Percentiles rank a stretch among this genome's conserved stretches.
phyloP scores from a whole-genome alignment of 2,113 vertebrate species.

The Elanus axillaris region DNA sequence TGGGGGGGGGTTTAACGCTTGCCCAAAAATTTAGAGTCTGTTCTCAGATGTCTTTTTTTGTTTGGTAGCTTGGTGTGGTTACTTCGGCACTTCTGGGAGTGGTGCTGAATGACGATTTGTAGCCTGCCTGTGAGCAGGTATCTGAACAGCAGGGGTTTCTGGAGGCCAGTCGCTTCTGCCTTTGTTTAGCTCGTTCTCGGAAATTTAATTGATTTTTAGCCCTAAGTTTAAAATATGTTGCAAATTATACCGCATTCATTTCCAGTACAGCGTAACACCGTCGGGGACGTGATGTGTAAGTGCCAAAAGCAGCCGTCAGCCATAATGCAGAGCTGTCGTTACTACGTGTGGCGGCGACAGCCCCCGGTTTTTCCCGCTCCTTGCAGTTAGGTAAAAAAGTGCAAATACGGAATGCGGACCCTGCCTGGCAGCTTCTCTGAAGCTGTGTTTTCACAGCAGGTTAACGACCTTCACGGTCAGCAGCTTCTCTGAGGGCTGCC shows the following conservation, averaged over 20 bases:
- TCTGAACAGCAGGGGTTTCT: background rate
- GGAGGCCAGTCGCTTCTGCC: background rate
- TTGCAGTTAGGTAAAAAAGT: background rate
- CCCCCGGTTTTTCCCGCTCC: background rate
- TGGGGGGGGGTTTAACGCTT: background rate
- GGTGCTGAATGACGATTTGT: background rate
- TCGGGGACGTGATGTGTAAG: fast-evolving
- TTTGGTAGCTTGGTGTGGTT: background rate
- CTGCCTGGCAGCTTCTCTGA: background rate
- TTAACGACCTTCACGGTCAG: fast-evolving
- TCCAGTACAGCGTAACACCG: background rate
- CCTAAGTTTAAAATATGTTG: background rate
- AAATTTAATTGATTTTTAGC: background rate
- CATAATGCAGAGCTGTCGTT: fast-evolving
- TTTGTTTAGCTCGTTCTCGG: background rate
- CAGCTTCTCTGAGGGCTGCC: background rate
- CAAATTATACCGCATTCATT: background rate
- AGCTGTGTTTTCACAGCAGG: background rate
- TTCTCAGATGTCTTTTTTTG: no score
- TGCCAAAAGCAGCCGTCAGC: background rate
- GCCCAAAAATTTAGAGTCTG: background rate
- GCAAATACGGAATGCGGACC: background rate
- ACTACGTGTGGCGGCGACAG: background rate
- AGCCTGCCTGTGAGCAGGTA: background rate
- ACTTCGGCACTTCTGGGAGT: background rate